Evolutionary conservation across 2,797 vertebrate species (phyloP).

Genomic region (Loriculus beryllinus): DNA sequence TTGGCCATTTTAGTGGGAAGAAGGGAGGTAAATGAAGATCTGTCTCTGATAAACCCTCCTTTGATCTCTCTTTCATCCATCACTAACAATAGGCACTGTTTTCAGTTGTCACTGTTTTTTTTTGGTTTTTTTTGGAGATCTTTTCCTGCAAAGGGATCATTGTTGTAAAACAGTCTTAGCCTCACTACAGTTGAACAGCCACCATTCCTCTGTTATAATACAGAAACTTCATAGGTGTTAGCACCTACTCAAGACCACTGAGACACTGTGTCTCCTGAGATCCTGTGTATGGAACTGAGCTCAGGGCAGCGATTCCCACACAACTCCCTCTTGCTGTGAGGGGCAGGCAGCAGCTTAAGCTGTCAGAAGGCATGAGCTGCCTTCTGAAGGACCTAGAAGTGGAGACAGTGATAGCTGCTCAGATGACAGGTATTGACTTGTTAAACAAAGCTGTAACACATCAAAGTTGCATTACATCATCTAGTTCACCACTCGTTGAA

Average conservation of each 20-base stretch:
- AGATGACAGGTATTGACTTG: not conserved
- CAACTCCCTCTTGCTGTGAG: not conserved
- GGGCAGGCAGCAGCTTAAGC: not conserved
- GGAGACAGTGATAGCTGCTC: not conserved
- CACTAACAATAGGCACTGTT: not conserved
- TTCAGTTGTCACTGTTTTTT: not conserved
- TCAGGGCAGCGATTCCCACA: not conserved
- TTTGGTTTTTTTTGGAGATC: not conserved
- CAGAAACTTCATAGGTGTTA: not conserved
- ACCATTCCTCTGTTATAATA: not conserved
- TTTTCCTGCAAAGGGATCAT: not conserved
- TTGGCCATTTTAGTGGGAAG: not conserved
- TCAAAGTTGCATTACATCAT: not conserved
- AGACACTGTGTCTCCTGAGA: not conserved
- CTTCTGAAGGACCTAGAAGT: not conserved
- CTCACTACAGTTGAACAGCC: rapidly evolving
- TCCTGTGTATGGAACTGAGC: not conserved
- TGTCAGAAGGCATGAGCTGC: not conserved
- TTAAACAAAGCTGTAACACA: not conserved
- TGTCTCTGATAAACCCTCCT: not conserved
- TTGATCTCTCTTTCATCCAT: not conserved
- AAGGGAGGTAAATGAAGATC: not conserved
- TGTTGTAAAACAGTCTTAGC: not conserved
- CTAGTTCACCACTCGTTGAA: not conserved
- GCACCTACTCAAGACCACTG: no score